Conservation (phyloP, 2,888 invertebrate species). For the Podotricha telesiphe region DNA sequence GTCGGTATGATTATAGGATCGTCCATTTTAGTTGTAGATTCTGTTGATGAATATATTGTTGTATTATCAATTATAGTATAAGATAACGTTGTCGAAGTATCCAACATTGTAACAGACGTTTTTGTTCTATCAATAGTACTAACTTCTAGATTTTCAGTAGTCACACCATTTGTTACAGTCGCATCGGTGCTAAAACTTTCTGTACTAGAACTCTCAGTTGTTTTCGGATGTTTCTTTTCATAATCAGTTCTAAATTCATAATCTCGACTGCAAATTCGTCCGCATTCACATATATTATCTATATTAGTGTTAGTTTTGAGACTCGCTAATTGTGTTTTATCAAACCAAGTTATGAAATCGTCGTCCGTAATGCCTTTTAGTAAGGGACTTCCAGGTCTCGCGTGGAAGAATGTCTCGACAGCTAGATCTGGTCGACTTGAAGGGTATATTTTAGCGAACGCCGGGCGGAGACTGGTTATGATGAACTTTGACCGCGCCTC, state of each 20-base stretch:
- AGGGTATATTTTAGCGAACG: constrained; percentile 85
- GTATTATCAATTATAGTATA: not conserved
- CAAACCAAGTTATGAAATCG: constrained; percentile 87
- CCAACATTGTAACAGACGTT: not conserved
- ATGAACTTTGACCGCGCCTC: constrained; percentile 84
- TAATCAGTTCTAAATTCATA: constrained; percentile 68
- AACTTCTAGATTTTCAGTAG: constrained; percentile 13
- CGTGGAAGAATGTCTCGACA: constrained; percentile 86
- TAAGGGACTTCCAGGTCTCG: constrained; percentile 83
- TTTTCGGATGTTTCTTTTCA: constrained; percentile 47
- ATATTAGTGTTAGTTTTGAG: constrained; percentile 73
- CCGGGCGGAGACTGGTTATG: constrained; percentile 85
- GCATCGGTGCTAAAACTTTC: constrained; percentile 33
- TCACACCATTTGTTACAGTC: not conserved
- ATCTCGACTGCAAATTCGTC: constrained; percentile 75
- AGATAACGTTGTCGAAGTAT: not conserved
- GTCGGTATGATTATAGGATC: constrained; percentile 67
- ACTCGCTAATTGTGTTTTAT: constrained; percentile 81
- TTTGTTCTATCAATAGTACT: constrained; percentile 28
- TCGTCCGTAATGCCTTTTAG: constrained; percentile 85
- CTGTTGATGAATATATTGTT: constrained; percentile 7
- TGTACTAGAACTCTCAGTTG: constrained; percentile 37
- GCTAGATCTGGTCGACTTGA: constrained; percentile 85
- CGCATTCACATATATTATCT: constrained; percentile 82
- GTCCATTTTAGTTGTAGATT: constrained; percentile 31